Evolutionary conservation across 2,888 invertebrate species (phyloP), one percentile per base, ranked within the genome.

Genomic region (Acanthoscelides obtectus): DNA sequence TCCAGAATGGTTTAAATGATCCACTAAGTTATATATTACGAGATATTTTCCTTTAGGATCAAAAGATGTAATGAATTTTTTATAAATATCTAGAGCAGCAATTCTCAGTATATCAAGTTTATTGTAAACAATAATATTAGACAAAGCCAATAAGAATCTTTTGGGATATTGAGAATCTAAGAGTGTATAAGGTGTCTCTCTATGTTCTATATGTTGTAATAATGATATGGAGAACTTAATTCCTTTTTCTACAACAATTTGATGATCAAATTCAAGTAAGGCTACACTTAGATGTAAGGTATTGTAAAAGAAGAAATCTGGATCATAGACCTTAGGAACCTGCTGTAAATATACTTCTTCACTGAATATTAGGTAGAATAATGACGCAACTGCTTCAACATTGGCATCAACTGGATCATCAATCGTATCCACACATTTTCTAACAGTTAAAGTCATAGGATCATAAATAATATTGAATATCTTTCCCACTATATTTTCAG

Each of bases 1-100:
- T 17, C 95, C 94, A 4, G 93, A 90, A 85, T 96, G 94, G 71
- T 90, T 88, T 5, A 90, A 84, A 5, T 86, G 87, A 70, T 88
- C 87, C 71, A 94, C 86, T 67, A 96, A 86, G 81, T 91, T 90
- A 74, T 89, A 88, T 2, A 96, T 86, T 4, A 95, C 84, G 70
- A 90, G 86, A 85, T 91, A 93, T 79, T 92, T 90, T 19, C 93
- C 95, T 76, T 88, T 87, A 73, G 88, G 87, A 69, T 91, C 89
- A 85, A 96, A 96, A 78, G 89, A 88, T 70, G 89, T 86, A 8
- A 96, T 85, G 80, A 92, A 92, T 1, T 79, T 81, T 71, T 88
- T 87, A 72, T 95, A 89, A 5, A 92, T 79, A 67, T 86, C 83
- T 2, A 94, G 86, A 25, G 92, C 90, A 22, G 83, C 79, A 79